Evolutionary conservation across 2,888 invertebrate species (phyloP).

Genomic region (Corythucha ciliata): DNA sequence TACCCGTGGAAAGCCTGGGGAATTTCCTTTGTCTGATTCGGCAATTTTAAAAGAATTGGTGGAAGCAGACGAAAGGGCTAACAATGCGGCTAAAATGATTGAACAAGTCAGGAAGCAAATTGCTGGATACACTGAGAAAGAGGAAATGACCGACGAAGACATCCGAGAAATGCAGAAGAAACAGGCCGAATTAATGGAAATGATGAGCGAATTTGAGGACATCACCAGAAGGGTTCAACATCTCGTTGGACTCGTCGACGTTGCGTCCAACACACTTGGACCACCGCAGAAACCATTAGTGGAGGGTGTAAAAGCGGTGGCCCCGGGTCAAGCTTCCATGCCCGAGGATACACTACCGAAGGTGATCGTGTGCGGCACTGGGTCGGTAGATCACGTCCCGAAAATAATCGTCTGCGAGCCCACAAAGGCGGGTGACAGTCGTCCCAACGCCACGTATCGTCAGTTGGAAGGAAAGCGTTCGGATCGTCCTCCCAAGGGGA

Average conservation of each 20-base stretch:
- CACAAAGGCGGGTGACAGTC: slow-evolving; percentile 23
- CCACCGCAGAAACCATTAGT: slow-evolving; percentile 11
- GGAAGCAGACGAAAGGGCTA: slow-evolving; percentile 45
- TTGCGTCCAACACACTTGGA: slow-evolving; percentile 31
- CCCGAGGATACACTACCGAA: slow-evolving; percentile 15
- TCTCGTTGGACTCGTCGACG: slow-evolving; percentile 44
- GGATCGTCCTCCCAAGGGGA: neutral
- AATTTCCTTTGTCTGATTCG: slow-evolving; percentile 37
- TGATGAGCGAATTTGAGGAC: slow-evolving; percentile 52
- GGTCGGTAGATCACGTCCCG: slow-evolving; percentile 43
- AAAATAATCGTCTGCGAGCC: slow-evolving; percentile 47
- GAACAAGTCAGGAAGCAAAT: slow-evolving; percentile 42
- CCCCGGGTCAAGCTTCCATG: neutral
- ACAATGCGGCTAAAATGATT: slow-evolving; percentile 44
- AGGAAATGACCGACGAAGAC: slow-evolving; percentile 50
- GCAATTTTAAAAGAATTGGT: slow-evolving; percentile 43
- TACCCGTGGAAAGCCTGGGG: neutral
- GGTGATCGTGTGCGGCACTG: slow-evolving; percentile 47
- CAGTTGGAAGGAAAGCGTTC: slow-evolving; percentile 13
- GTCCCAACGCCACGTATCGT: slow-evolving; percentile 18
- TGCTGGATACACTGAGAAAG: slow-evolving; percentile 46
- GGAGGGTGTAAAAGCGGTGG: neutral
- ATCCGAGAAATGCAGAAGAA: slow-evolving; percentile 48
- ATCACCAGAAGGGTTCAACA: slow-evolving; percentile 51
- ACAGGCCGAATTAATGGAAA: slow-evolving; percentile 49